Conservation (phyloP, 2,113 vertebrate genomes). For the Hyla sarda region DNA sequence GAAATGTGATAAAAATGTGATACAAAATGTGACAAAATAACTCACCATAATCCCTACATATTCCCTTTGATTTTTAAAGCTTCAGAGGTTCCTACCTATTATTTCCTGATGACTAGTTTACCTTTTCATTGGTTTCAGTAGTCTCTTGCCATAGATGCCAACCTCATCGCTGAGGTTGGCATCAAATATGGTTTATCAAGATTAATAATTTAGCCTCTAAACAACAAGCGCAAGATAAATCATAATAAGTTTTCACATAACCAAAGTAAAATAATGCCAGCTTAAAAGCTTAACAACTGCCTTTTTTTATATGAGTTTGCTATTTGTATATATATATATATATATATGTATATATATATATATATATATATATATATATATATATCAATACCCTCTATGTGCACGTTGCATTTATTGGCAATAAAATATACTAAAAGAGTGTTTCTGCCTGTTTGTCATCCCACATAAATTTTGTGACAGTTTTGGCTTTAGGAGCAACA, state of each 20-base stretch:
- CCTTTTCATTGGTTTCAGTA: too few species aligned
- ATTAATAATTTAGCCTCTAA: background rate
- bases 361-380: too few species aligned
- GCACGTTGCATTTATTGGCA: conserved; percentile 1
- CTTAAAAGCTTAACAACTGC: background rate
- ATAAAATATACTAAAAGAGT: conserved; percentile 32
- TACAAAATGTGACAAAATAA: too few species aligned
- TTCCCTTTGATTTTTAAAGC: too few species aligned
- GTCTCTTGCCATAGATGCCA: too few species aligned
- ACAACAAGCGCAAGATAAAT: background rate
- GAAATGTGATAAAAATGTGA: too few species aligned
- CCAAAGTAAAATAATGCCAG: background rate
- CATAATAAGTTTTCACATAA: background rate
- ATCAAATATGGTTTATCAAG: background rate
- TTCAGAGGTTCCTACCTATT: too few species aligned
- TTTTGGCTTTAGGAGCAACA: conserved; percentile 38
- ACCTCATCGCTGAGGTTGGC: too few species aligned
- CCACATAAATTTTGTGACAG: conserved; percentile 41
- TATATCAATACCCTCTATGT: conserved; percentile 16
- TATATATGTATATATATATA: too few species aligned
- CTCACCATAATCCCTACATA: too few species aligned
- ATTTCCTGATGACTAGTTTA: too few species aligned
- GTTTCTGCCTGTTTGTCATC: conserved; percentile 13
- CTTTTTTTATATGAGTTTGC: background rate
- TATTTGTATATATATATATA: too few species aligned